Base-by-base conservation (phyloP, 2,888 invertebrate species). In the Scrobipalpa atriplicella region DNA sequence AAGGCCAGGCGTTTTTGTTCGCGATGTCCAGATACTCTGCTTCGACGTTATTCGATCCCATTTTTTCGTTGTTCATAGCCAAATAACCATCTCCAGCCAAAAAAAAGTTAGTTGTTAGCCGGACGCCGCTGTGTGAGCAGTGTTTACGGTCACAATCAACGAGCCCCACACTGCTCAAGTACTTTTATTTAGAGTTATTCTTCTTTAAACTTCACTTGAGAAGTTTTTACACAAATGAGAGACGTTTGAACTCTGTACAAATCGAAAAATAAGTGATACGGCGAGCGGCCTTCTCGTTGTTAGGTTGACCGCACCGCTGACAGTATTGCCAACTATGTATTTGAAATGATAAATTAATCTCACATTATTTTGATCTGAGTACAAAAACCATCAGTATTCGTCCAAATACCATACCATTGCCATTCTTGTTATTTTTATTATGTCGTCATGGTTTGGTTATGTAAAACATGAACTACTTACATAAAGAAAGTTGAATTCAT, bases 1-100 rank as follows among this genome's bases (percentile, higher is more conserved):
- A 85, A 70, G 94, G 89, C 97, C 97, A 97, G 72, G 95, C 95
- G 83, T 94, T 94, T 79, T 93, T 95, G 74, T 93, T 93, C 78
- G 94, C 94, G 77, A 97, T 94, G 81, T 95, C 95, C 78, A 93
- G 89, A 89, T 95, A 96, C 89, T 97, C 96, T 65, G 94, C 93
- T 90, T 96, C 96, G 72, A 97, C 77, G 67, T 77, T 83, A 74
- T 80, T 85, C 38, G 74, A 71, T 78, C 68, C 69, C 81, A 80
- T 82, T 69, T 79, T 83, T 67, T 74, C 75, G 67, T 74, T 76
- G 72, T 77, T 78, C 78, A 82, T 78, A 72, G 69, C 71, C 69
- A 70, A 72, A 73, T 73, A 79, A 79, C 72, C 82, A 82, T 84
- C 77, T 78, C 80, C 77, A 73, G 72, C 75, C 75, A 81, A 73